Evolutionary conservation across 2,888 invertebrate species (phyloP).

Genomic region (Serripes groenlandicus): DNA sequence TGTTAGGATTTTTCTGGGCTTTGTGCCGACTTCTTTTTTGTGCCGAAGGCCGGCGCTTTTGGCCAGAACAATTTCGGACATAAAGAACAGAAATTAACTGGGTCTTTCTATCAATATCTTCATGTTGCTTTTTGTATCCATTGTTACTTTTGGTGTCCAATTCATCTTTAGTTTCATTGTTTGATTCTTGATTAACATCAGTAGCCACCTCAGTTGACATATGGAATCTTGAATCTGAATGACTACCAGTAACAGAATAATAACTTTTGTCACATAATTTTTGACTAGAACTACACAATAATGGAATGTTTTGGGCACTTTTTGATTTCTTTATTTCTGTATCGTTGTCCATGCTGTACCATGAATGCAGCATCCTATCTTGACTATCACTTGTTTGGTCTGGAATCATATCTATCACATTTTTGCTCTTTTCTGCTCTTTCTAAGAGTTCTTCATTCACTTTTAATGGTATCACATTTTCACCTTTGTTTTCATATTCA

Average conservation of each 20-base stretch:
- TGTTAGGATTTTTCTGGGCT: conserved; percentile 40
- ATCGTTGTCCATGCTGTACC: conserved; percentile 56
- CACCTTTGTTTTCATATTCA: conserved; percentile 56
- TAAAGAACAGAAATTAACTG: conserved; percentile 45
- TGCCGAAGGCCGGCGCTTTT: conserved; percentile 62
- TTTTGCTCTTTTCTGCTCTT: not conserved
- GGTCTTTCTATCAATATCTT: not conserved
- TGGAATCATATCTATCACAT: not conserved
- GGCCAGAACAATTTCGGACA: conserved; percentile 44
- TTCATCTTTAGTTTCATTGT: conserved; percentile 2
- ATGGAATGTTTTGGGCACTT: not conserved
- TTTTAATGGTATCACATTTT: conserved; percentile 35
- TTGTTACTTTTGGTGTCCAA: not conserved
- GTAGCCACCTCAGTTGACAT: too few relatives aligned
- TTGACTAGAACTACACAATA: conserved; percentile 29
- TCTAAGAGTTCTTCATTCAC: not conserved
- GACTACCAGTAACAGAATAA: not conserved
- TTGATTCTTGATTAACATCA: not conserved
- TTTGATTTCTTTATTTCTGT: conserved; percentile 25
- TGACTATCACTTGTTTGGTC: not conserved
- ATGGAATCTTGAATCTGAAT: not conserved
- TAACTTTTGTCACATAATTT: not conserved
- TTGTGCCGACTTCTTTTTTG: conserved; percentile 69
- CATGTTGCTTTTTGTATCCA: not conserved
- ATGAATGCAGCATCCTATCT: conserved; percentile 26